phyloP scores from a whole-genome alignment of 2,888 invertebrate species.

The Malthinus flaveolus region DNA sequence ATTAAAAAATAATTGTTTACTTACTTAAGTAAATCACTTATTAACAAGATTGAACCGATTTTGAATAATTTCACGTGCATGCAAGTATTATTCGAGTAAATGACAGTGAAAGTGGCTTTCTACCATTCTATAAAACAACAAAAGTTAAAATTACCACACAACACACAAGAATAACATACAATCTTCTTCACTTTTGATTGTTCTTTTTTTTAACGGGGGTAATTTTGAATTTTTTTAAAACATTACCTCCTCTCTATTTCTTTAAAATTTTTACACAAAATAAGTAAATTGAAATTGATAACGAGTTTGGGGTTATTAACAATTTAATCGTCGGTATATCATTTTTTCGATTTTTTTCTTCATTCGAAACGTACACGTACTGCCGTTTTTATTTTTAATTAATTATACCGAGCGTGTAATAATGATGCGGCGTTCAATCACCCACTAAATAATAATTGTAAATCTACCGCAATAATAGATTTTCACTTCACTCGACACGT shows the following conservation, averaged over 20 bases:
- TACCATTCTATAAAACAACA: background rate
- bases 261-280: no score
- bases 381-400: no score
- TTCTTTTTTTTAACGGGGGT: no score
- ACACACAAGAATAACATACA: background rate
- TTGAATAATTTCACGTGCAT: background rate
- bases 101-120: constrained; percentile 4
- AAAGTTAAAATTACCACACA: background rate
- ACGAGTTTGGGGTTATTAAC: background rate
- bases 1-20: background rate
- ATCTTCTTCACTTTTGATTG: background rate
- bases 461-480: constrained; percentile 3
- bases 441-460: constrained; percentile 7
- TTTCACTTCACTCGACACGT: constrained; percentile 12
- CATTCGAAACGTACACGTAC: no score
- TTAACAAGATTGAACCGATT: background rate
- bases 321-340: background rate
- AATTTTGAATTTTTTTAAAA: no score
- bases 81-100: background rate
- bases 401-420: background rate
- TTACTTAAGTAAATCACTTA: background rate
- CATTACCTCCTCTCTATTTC: no score
- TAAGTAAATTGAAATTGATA: no score
- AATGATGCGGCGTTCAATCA: background rate
- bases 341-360: background rate